These are phyloP conservation scores for Bettongia penicillata DNA, from an alignment of 2,113 vertebrate species.

Conservation along the genomic window DNA sequence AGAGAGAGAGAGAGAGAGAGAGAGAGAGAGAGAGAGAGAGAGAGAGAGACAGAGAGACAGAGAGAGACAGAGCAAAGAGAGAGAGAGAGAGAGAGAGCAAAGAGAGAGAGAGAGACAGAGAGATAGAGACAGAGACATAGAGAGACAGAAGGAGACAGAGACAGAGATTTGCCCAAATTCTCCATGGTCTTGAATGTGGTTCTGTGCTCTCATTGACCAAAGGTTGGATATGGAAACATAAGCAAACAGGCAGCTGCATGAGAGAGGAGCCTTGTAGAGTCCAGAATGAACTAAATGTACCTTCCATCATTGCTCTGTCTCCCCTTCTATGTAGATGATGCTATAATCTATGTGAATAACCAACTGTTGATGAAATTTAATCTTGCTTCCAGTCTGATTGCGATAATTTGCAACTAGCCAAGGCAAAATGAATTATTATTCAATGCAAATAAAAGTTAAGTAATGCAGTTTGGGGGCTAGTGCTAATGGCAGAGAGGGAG, in stretches of 20 bases:
- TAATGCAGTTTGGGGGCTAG: slow-evolving; percentile 52
- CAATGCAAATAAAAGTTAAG: slow-evolving; percentile 66
- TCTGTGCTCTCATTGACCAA: background rate
- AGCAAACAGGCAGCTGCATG: background rate
- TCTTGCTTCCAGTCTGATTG: slow-evolving; percentile 10
- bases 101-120: too few species aligned
- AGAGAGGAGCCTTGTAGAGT: background rate
- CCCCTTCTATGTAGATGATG: slow-evolving; percentile 33
- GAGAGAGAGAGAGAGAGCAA: too few species aligned
- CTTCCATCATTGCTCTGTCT: background rate
- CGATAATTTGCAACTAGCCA: slow-evolving; percentile 47
- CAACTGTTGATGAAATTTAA: slow-evolving; percentile 38
- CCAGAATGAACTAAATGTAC: background rate
- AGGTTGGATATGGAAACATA: background rate
- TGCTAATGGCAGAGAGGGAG: background rate
- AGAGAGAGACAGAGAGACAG: background rate
- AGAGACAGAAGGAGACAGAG: background rate
- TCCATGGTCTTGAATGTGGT: background rate
- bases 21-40: background rate
- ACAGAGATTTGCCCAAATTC: background rate
- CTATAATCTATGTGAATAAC: background rate
- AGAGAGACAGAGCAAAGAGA: background rate
- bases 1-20: too few species aligned
- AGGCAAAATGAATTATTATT: slow-evolving; percentile 60
- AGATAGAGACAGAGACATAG: background rate